Evolutionary conservation across 2,888 invertebrate species (phyloP).

Genomic region (Myopa tessellatipennis): DNA sequence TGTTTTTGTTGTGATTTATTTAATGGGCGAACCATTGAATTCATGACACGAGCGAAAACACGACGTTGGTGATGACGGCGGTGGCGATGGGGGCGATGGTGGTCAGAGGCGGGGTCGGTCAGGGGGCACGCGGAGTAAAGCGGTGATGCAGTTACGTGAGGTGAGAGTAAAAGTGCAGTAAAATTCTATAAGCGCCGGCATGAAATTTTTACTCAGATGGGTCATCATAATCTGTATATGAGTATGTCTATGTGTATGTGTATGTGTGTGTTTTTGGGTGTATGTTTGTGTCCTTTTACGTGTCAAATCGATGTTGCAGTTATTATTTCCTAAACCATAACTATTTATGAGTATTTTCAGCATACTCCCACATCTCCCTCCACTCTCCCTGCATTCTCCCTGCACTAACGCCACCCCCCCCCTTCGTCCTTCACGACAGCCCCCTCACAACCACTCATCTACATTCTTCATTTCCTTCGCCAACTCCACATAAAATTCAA

Average conservation of each 20-base stretch:
- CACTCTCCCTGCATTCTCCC: background rate
- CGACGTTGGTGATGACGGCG: background rate
- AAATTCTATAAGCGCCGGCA: background rate
- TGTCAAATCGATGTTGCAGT: too few species aligned
- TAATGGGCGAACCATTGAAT: constrained; percentile 16
- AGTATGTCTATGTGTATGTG: background rate
- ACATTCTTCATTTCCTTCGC: too few species aligned
- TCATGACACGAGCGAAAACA: constrained; percentile 5
- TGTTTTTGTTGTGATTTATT: constrained; percentile 37
- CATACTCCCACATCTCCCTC: background rate
- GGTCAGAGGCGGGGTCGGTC: background rate
- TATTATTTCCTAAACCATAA: background rate
- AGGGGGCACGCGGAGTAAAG: background rate
- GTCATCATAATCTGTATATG: too few species aligned
- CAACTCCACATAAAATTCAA: constrained; percentile 6
- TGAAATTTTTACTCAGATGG: background rate
- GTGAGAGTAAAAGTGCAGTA: constrained; percentile 25
- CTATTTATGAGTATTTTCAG: constrained; percentile 20
- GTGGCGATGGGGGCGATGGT: background rate
- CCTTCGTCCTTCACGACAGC: too few species aligned
- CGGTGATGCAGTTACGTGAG: background rate
- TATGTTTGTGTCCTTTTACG: background rate
- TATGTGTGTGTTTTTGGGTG: background rate
- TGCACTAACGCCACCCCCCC: background rate
- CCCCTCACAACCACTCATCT: too few species aligned